Evolutionary conservation across 2,113 vertebrate species (phyloP).

Genomic region (Bubo bubo): DNA sequence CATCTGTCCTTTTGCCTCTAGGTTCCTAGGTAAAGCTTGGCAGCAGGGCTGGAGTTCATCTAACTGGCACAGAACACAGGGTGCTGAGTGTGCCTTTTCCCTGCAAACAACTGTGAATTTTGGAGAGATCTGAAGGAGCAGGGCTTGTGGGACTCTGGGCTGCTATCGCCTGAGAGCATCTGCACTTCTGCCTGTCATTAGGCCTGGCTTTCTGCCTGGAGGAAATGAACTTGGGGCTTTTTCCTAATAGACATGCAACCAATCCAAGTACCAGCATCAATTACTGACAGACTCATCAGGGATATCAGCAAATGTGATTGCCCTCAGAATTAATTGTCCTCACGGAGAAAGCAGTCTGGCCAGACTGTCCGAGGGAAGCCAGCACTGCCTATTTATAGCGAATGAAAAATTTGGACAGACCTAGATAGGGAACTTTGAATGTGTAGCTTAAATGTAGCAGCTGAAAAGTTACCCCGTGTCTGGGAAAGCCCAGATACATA

Average conservation of each 20-base stretch:
- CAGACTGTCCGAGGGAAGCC: not conserved
- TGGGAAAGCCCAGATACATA: not conserved
- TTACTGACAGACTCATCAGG: not conserved
- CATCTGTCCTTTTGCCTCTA: not conserved
- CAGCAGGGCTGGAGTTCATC: not conserved
- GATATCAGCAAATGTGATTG: not conserved
- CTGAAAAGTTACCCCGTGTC: not conserved
- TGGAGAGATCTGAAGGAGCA: not conserved
- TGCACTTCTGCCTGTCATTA: not conserved
- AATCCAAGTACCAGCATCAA: not conserved
- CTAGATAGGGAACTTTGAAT: not conserved
- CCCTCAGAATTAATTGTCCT: not conserved
- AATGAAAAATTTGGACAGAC: not conserved
- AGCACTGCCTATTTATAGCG: not conserved
- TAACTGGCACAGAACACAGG: not conserved
- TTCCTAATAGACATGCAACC: not conserved
- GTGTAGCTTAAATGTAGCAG: not conserved
- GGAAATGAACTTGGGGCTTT: not conserved
- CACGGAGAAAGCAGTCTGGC: not conserved
- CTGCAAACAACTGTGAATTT: not conserved
- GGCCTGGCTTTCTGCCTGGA: not conserved
- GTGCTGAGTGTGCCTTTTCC: not conserved
- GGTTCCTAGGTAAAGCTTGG: not conserved
- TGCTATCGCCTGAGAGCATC: accelerated
- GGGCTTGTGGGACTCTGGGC: not conserved